These are phyloP conservation scores for Danionella cerebrum DNA, from an alignment of 2,113 vertebrate species.

Conservation along the genomic window DNA sequence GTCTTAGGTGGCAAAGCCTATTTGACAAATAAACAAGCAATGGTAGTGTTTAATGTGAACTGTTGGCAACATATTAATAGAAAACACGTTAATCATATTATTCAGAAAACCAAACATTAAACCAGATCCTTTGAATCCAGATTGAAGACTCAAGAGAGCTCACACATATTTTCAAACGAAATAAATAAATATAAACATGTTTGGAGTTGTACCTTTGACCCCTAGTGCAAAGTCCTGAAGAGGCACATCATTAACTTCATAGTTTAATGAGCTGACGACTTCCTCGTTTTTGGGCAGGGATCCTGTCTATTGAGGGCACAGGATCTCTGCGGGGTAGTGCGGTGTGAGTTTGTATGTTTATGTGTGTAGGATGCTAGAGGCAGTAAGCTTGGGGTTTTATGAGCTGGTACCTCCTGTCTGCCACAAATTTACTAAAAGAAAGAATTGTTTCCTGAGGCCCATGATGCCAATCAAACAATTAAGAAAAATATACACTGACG, in stretches of 20 bases:
- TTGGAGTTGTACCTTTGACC: background rate
- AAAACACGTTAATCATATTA: too few relatives aligned
- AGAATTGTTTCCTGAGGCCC: slow-evolving; percentile 23
- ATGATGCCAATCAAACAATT: slow-evolving; percentile 18
- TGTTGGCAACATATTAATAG: too few relatives aligned
- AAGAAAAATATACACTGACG: background rate
- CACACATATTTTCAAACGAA: background rate
- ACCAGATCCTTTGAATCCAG: too few relatives aligned
- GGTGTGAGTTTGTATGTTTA: background rate
- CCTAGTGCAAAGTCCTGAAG: slow-evolving; percentile 19
- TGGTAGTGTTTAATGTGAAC: too few relatives aligned
- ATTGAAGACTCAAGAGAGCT: background rate
- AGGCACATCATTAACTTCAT: slow-evolving; percentile 33
- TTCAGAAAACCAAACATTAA: too few relatives aligned
- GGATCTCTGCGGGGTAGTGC: slow-evolving; percentile 17
- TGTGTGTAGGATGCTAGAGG: slow-evolving; percentile 12
- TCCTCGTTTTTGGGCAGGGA: slow-evolving; percentile 26
- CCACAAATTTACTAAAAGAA: slow-evolving; percentile 8
- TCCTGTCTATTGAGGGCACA: slow-evolving; percentile 26
- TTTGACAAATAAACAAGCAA: too few relatives aligned
- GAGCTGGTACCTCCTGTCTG: slow-evolving; percentile 34
- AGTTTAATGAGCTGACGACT: slow-evolving; percentile 16
- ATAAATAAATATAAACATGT: background rate
- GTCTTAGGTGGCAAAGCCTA: too few relatives aligned
- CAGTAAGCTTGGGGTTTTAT: slow-evolving; percentile 32